These are phyloP conservation scores for Herpetotheres cachinnans DNA, from an alignment of 2,113 vertebrate species.

Conservation along the genomic window DNA sequence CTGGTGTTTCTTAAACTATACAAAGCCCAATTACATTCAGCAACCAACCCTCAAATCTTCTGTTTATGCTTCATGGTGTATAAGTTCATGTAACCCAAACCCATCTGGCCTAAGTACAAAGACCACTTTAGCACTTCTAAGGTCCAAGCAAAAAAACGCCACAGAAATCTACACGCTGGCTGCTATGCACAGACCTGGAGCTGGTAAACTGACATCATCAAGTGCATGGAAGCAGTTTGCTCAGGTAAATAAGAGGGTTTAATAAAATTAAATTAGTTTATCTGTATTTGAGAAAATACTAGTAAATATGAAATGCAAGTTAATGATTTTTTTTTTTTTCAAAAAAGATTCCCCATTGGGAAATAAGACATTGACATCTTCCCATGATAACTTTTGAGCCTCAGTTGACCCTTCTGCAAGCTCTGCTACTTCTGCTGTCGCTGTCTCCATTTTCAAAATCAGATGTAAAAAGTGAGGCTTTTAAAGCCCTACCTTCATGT, in stretches of 20 bases:
- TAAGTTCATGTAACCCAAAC: constrained; percentile 95
- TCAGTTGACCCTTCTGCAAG: neutral
- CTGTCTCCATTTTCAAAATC: neutral
- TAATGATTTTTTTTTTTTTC: neutral
- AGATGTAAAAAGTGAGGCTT: neutral
- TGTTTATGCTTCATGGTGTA: constrained; percentile 93
- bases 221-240: constrained; percentile 92
- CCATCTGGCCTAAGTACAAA: constrained; percentile 93
- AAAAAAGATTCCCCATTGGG: neutral
- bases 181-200: constrained; percentile 85
- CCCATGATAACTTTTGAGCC: neutral
- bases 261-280: neutral
- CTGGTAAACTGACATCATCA: constrained; percentile 96
- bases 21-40: constrained; percentile 87
- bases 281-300: neutral
- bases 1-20: constrained; percentile 98
- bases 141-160: constrained; percentile 90
- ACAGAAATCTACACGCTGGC: constrained; percentile 86
- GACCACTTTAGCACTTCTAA: constrained; percentile 88
- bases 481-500: neutral
- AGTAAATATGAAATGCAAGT: neutral
- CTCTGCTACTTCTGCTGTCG: constrained; percentile 17
- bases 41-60: constrained; percentile 83
- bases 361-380: neutral
- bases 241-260: constrained; percentile 80